Evolutionary conservation across 2,113 vertebrate genomes (phyloP).

Genomic region (Perca fluviatilis): DNA sequence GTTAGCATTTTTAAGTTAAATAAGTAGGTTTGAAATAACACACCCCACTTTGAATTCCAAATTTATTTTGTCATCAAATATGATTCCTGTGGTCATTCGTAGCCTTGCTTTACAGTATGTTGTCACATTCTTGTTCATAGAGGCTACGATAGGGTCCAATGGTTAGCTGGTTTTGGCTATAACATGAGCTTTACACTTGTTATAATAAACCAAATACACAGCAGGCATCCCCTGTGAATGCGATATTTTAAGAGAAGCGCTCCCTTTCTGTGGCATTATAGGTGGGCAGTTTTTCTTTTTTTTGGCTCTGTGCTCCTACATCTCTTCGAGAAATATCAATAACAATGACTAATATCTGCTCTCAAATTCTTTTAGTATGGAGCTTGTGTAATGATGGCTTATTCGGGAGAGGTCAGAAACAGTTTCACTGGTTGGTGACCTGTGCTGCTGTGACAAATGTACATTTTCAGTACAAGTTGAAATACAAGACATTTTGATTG

Average conservation of each 20-base stretch:
- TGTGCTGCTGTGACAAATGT: constrained; percentile 28
- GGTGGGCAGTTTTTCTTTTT: constrained; percentile 48
- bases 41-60: not conserved
- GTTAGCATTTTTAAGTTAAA: not conserved
- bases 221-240: constrained; percentile 20
- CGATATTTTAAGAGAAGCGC: constrained; percentile 57
- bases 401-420: constrained; percentile 39
- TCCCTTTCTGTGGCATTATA: constrained; percentile 31
- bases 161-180: constrained; percentile 35
- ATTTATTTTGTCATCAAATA: not conserved
- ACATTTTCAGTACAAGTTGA: constrained; percentile 25
- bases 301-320: constrained; percentile 24
- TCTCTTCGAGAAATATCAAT: constrained; percentile 54
- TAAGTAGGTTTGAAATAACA: constrained; percentile 1
- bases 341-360: constrained; percentile 61
- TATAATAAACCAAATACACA: constrained; percentile 49
- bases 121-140: constrained; percentile 28
- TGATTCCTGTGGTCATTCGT: not conserved
- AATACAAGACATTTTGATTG: constrained; percentile 9
- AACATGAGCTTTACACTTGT: constrained; percentile 32
- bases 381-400: constrained; percentile 45
- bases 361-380: constrained; percentile 26
- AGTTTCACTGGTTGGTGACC: constrained; percentile 19
- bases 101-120: constrained; percentile 10
- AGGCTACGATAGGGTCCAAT: constrained; percentile 11